phyloP scores from a whole-genome alignment of 2,888 invertebrate genomes.

The Campopleginae sp. region DNA sequence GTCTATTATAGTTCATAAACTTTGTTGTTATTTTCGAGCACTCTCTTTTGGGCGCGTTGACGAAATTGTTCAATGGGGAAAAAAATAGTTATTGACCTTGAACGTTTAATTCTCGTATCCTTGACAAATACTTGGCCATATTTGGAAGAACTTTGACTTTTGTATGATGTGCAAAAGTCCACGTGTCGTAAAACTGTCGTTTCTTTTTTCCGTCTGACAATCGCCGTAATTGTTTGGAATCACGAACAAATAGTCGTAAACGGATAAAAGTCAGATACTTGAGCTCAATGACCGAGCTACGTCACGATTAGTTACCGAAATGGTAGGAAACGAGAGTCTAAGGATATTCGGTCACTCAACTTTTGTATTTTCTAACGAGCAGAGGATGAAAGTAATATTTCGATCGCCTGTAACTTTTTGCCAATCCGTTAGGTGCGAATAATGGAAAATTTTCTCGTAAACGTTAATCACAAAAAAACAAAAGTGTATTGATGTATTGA shows the following conservation, averaged over 20 bases:
- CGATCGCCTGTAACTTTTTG: background rate
- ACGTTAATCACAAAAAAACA: background rate
- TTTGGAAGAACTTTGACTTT: slow-evolving; percentile 11
- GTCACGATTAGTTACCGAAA: background rate
- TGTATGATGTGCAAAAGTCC: background rate
- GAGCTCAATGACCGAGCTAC: background rate
- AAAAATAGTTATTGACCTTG: background rate
- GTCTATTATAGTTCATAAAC: background rate
- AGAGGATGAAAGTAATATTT: background rate
- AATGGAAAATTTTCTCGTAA: background rate
- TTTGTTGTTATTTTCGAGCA: background rate
- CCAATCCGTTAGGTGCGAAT: background rate
- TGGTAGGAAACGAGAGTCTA: background rate
- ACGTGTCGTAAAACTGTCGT: background rate
- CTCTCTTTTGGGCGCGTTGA: background rate
- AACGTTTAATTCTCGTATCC: background rate
- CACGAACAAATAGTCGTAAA: background rate
- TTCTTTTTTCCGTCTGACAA: background rate
- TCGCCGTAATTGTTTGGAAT: background rate
- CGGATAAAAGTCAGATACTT: too few relatives aligned
- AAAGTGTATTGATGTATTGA: background rate
- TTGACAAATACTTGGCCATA: slow-evolving; percentile 6
- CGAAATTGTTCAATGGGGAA: background rate
- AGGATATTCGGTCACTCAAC: background rate
- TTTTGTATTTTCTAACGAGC: background rate